A percentile compares a stretch with the other conserved stretches of the same genome.
These are phyloP conservation scores for Tridacna crocea DNA, from an alignment of 2,888 invertebrate species.

Conservation along the genomic window DNA sequence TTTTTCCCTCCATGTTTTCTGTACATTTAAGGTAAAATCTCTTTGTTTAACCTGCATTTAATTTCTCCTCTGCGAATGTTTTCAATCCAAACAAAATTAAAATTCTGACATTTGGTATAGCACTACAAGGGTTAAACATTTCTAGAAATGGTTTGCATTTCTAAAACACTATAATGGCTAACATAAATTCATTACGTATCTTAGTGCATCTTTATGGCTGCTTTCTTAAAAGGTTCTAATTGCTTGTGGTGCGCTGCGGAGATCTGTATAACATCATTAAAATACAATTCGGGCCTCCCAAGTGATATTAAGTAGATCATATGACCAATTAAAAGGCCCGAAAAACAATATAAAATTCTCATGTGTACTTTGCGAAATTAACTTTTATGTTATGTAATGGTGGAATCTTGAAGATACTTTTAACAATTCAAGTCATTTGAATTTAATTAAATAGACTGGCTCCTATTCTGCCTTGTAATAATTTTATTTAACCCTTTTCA, in stretches of 20 bases:
- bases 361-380: slow-evolving; percentile 33
- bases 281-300: slow-evolving; percentile 38
- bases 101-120: too few species aligned
- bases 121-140: not conserved
- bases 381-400: slow-evolving; percentile 38
- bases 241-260: slow-evolving; percentile 18
- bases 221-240: slow-evolving; percentile 47
- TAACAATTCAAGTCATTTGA: slow-evolving; percentile 19
- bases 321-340: slow-evolving; percentile 47
- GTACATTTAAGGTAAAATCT: not conserved
- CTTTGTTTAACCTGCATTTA: not conserved
- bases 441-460: slow-evolving; percentile 26
- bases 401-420: slow-evolving; percentile 33
- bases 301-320: slow-evolving; percentile 44
- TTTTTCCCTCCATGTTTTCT: not conserved
- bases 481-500: too few species aligned
- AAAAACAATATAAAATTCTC: slow-evolving; percentile 29
- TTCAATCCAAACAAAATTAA: too few species aligned
- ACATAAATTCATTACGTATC: slow-evolving; percentile 41
- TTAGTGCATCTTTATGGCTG: slow-evolving; percentile 37
- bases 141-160: slow-evolving; percentile 22
- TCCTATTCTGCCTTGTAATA: not conserved
- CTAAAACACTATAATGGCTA: slow-evolving; percentile 28
- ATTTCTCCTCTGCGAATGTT: not conserved
- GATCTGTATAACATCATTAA: slow-evolving; percentile 37